Evolutionary conservation across 2,888 invertebrate genomes (phyloP), one percentile per base, ranked within the genome.

Genomic region (Cantharis rustica): DNA sequence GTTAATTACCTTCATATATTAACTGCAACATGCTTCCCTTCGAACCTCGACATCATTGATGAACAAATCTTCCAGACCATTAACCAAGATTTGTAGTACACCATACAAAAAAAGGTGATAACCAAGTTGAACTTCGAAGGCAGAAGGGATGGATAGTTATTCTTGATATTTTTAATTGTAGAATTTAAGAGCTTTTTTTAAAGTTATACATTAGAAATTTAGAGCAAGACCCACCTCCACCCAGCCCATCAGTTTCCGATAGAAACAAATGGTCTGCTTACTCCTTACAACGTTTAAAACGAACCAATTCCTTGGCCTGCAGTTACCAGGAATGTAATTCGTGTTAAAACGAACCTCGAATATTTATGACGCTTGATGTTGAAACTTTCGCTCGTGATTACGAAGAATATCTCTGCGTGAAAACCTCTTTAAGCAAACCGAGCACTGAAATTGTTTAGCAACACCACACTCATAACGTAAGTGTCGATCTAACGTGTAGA

Each of bases 381-480:
- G 82, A 69, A 85, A 84, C 72, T 85, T 86, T 80, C 85, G 86
- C 81, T 86, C 84, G 74, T 86, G 85, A 77, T 81, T 80, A 71
- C 88, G 83, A 81, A 88, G 83, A 77, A 85, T 85, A 83, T 89
- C 88, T 83, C 86, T 81, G 73, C 88, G 86, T 47, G 87, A 85
- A 80, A 88, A 89, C 79, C 85, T 86, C 79, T 84, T 84, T 27
- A 83, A 84, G 83, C 89, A 89, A 78, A 88, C 86, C 70, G 83
- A 82, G 82, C 89, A 89, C 73, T 84, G 83, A 82, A 89, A 89
- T 80, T 87, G 87, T 81, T 88, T 89, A 81, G 89, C 89, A 74
- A 90, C 90, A 79, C 92, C 91, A 82, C 92, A 92, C 82, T 92
- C 92, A 82, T 90, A 89, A 75, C 89, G 89, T 79, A 91, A 84